phyloP scores from a whole-genome alignment of 2,888 invertebrate species.

The Athrips mouffetella region DNA sequence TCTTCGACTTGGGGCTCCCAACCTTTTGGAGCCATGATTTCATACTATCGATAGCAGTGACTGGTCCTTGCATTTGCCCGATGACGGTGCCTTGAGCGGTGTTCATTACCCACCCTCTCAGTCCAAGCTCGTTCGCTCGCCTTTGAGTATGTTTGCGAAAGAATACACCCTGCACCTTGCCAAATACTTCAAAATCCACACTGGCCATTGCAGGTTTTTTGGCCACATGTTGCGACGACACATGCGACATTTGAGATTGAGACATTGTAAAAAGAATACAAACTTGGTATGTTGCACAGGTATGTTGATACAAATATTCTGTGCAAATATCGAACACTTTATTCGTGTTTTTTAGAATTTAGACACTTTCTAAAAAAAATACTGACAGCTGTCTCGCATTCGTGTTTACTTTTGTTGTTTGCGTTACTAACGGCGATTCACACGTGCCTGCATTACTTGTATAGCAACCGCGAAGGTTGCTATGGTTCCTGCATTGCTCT shows the following conservation, averaged over 20 bases:
- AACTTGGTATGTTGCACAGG: too few relatives aligned
- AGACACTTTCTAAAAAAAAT: not conserved
- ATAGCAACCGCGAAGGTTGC: slow-evolving; percentile 8
- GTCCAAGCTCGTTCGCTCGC: slow-evolving; percentile 78
- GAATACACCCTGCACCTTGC: slow-evolving; percentile 79
- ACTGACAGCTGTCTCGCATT: not conserved
- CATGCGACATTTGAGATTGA: not conserved
- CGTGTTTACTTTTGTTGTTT: slow-evolving; percentile 7
- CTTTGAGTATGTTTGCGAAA: slow-evolving; percentile 81
- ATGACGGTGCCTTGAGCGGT: slow-evolving; percentile 83
- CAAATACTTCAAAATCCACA: slow-evolving; percentile 79
- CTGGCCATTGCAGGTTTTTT: slow-evolving; percentile 41
- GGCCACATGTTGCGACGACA: too few relatives aligned
- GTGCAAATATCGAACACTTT: too few relatives aligned
- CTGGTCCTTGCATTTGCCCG: slow-evolving; percentile 81
- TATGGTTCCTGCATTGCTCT: not conserved
- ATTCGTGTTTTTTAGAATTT: not conserved
- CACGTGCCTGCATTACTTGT: not conserved
- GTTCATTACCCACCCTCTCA: slow-evolving; percentile 88
- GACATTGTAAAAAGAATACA: not conserved
- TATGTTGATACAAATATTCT: too few relatives aligned
- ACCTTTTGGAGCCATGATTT: slow-evolving; percentile 73
- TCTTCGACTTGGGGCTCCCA: slow-evolving; percentile 83
- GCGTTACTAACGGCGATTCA: not conserved
- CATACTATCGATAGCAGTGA: slow-evolving; percentile 79